A percentile compares a stretch with the other conserved stretches of the same genome.
Conservation (phyloP, 2,797 vertebrate genomes). For the Sebastes cheni region DNA sequence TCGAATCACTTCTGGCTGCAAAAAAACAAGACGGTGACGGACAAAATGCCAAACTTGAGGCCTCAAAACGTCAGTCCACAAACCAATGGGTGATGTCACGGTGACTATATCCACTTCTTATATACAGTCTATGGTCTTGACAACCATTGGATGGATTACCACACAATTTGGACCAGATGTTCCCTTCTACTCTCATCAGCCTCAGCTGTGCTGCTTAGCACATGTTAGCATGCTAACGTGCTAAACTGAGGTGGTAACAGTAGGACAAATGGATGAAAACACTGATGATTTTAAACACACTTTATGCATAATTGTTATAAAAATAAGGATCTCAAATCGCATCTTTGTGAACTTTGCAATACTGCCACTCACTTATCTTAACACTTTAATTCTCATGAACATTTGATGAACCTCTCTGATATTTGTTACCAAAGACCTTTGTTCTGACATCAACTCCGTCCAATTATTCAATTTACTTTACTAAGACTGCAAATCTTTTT, state of each 20-base stretch:
- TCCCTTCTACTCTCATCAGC: background rate
- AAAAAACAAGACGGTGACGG: no score
- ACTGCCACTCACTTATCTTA: background rate
- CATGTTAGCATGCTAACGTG: background rate
- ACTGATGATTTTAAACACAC: background rate
- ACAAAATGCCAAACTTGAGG: no score
- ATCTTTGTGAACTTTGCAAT: background rate
- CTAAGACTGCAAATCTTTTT: background rate
- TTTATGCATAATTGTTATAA: background rate
- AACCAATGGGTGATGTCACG: no score
- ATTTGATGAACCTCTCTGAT: background rate
- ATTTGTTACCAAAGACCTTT: background rate
- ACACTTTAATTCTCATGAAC: background rate
- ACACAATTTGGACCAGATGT: background rate
- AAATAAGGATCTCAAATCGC: background rate
- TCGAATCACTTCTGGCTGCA: no score
- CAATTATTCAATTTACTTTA: background rate
- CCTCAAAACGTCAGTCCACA: no score
- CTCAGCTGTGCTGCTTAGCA: background rate
- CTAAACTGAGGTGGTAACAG: background rate
- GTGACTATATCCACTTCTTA: no score
- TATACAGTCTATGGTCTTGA: background rate
- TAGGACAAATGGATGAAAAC: background rate
- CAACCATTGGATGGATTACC: background rate
- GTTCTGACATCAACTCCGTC: background rate